phyloP scores from a whole-genome alignment of 2,888 invertebrate species.

The Orgyia antiqua region DNA sequence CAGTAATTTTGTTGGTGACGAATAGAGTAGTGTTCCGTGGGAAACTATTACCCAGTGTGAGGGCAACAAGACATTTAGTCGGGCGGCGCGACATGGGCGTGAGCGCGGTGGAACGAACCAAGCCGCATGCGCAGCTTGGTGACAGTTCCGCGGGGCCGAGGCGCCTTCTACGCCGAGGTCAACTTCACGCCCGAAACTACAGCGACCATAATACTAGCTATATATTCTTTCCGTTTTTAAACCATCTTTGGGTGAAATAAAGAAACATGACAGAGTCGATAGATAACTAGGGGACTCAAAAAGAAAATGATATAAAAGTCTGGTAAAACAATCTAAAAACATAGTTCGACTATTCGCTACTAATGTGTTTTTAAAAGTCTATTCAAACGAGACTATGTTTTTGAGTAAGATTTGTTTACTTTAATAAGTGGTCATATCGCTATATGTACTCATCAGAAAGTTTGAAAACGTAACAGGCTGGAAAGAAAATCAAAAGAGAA shows the following conservation, averaged over 20 bases:
- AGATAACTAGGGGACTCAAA: no score
- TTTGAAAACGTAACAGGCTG: no score
- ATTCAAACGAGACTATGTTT: no score
- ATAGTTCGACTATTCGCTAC: no score
- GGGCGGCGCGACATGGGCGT: constrained; percentile 39
- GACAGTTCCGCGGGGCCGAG: constrained; percentile 45
- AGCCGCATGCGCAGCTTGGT: constrained; percentile 56
- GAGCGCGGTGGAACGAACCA: constrained; percentile 61
- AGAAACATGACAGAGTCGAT: not conserved
- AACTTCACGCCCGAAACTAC: constrained; percentile 30
- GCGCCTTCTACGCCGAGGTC: constrained; percentile 63
- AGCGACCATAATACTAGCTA: constrained; percentile 29
- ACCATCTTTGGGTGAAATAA: not conserved
- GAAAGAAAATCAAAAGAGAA: no score
- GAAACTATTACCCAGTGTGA: constrained; percentile 28
- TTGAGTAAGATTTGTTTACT: no score
- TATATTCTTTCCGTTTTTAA: not conserved
- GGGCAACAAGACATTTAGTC: constrained; percentile 26
- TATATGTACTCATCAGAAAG: no score
- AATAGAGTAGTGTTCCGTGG: constrained; percentile 31
- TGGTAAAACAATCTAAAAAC: no score
- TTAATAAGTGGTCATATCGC: no score
- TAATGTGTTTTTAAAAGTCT: no score
- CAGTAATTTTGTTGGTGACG: constrained; percentile 16
- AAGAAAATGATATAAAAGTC: no score